These are phyloP conservation scores for Pipra filicauda DNA, from an alignment of 2,113 vertebrate species.

Conservation along the genomic window DNA sequence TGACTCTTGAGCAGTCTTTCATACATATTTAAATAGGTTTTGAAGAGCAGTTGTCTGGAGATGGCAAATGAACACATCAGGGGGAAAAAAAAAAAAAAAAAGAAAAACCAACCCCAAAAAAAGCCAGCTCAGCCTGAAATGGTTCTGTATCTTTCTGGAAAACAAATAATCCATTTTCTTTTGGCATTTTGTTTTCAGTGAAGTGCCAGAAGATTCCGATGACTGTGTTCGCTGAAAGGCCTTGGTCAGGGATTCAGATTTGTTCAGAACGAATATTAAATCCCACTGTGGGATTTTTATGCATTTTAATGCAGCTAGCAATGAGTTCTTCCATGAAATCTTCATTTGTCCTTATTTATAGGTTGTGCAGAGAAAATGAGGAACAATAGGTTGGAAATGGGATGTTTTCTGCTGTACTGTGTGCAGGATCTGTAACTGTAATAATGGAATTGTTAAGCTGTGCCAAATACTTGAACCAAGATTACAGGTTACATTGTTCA, in stretches of 20 bases:
- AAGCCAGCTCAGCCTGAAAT: neutral
- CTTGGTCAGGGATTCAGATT: neutral
- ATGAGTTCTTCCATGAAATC: neutral
- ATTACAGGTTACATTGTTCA: neutral
- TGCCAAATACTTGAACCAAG: neutral
- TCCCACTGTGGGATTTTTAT: neutral
- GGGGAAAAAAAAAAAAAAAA: fast-evolving
- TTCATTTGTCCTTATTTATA: neutral
- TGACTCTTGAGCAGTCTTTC: slow-evolving; percentile 8
- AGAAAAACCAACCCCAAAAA: neutral
- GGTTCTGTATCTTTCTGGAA: slow-evolving; percentile 8
- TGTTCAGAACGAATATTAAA: neutral
- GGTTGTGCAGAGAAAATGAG: neutral
- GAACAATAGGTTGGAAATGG: neutral
- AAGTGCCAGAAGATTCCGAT: slow-evolving; percentile 35
- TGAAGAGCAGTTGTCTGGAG: slow-evolving; percentile 19
- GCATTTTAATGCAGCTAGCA: neutral
- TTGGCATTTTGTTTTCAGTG: neutral
- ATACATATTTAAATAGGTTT: slow-evolving; percentile 29
- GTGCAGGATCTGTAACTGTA: neutral
- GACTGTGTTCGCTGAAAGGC: neutral
- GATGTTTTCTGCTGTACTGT: slow-evolving; percentile 32
- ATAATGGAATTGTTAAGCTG: neutral
- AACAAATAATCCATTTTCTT: slow-evolving; percentile 1
- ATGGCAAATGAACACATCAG: neutral